Percentiles rank a stretch among this genome's conserved stretches.
These are phyloP conservation scores for Sciurus vulgaris DNA, from an alignment of 2,797 vertebrate genomes.

Conservation along the genomic window DNA sequence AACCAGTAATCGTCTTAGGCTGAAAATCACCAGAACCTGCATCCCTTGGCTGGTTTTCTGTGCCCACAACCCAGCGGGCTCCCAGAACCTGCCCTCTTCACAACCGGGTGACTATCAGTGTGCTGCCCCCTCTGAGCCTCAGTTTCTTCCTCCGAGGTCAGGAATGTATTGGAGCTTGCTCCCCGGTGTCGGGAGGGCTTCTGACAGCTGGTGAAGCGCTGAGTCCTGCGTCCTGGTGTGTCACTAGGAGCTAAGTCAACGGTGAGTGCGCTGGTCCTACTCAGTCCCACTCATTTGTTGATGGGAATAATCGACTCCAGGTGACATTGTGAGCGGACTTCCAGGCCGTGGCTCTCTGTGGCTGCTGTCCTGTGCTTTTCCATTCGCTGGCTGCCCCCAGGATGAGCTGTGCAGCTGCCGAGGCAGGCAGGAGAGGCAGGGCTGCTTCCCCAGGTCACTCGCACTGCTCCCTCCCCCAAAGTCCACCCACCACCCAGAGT, in stretches of 20 bases:
- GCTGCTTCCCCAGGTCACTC: accelerated
- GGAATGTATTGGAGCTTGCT: neutral
- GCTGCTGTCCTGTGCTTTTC: accelerated
- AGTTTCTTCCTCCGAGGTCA: neutral
- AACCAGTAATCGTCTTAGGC: neutral
- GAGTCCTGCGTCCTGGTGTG: neutral
- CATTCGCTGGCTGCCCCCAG: accelerated
- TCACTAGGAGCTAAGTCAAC: neutral
- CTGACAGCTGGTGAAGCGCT: accelerated
- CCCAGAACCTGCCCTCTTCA: accelerated
- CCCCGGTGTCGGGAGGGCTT: neutral
- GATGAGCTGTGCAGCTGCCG: accelerated
- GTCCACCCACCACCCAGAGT: accelerated
- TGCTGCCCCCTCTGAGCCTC: neutral
- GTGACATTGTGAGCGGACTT: accelerated
- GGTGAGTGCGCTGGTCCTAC: accelerated
- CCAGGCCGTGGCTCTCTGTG: accelerated
- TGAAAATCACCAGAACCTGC: neutral
- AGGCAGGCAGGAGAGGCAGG: neutral
- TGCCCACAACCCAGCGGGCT: accelerated
- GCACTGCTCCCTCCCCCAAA: too few species aligned
- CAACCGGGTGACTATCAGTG: accelerated
- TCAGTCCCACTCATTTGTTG: accelerated
- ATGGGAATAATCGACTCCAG: accelerated
- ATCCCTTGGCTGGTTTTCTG: accelerated